Conservation (phyloP, 1,140 invertebrate genomes). For the Lordiphosa collinella region DNA sequence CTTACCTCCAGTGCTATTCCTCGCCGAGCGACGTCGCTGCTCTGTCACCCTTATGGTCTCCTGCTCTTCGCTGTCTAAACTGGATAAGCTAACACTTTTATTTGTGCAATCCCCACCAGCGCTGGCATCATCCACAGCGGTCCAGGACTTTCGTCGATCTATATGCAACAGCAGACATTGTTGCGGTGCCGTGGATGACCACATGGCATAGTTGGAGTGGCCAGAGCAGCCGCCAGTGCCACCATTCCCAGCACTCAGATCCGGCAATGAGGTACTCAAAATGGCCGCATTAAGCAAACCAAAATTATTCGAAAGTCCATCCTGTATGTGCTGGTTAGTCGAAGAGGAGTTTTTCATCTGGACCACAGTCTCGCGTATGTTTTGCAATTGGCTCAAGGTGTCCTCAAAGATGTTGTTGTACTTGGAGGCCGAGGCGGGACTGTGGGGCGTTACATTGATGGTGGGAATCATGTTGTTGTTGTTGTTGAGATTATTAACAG, state of each 20-base stretch:
- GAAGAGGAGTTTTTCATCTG: slow-evolving; percentile 77
- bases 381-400: slow-evolving; percentile 80
- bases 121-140: slow-evolving; percentile 85
- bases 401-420: slow-evolving; percentile 80
- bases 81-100: slow-evolving; percentile 81
- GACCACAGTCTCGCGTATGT: slow-evolving; percentile 75
- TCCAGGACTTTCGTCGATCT: slow-evolving; percentile 88
- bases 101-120: slow-evolving; percentile 76
- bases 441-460: slow-evolving; percentile 92
- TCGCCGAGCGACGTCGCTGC: slow-evolving; percentile 80
- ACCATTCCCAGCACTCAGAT: slow-evolving; percentile 44
- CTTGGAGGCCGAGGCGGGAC: slow-evolving; percentile 83
- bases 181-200: slow-evolving; percentile 58
- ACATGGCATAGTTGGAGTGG: slow-evolving; percentile 50
- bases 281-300: slow-evolving; percentile 57
- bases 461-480: slow-evolving; percentile 84
- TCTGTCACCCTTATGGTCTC: slow-evolving; percentile 79
- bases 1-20: slow-evolving; percentile 81
- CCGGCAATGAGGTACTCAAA: slow-evolving; percentile 81
- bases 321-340: slow-evolving; percentile 50
- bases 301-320: slow-evolving; percentile 45
- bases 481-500: slow-evolving; percentile 30
- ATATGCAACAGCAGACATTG: slow-evolving; percentile 79
- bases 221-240: slow-evolving; percentile 5
- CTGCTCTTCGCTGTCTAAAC: slow-evolving; percentile 82